These are phyloP conservation scores for Mesochorus sp. DNA, from an alignment of 2,888 invertebrate species.

Conservation along the genomic window DNA sequence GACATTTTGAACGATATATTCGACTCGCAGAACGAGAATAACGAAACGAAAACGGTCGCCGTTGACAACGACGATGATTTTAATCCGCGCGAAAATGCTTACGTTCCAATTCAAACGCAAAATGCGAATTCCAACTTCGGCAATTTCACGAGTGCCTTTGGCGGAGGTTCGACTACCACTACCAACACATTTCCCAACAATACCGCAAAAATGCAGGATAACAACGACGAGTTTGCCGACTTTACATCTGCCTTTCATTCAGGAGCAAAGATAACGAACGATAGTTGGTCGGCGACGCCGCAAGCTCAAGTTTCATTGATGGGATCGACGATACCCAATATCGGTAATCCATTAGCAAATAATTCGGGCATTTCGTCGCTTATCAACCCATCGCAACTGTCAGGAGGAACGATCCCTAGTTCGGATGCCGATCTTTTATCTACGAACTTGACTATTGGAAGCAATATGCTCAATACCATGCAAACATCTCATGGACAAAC, in stretches of 20 bases:
- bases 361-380: constrained; percentile 68
- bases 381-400: constrained; percentile 60
- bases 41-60: constrained; percentile 47
- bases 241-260: constrained; percentile 88
- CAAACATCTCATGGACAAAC: constrained; percentile 68
- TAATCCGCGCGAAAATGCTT: constrained; percentile 84
- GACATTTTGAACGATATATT: constrained; percentile 78
- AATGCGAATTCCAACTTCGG: constrained; percentile 86
- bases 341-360: constrained; percentile 71
- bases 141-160: constrained; percentile 90
- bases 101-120: constrained; percentile 78
- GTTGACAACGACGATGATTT: constrained; percentile 84
- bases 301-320: constrained; percentile 72
- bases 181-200: constrained; percentile 59
- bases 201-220: constrained; percentile 68
- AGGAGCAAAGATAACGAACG: constrained; percentile 71
- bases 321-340: constrained; percentile 69
- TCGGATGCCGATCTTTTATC: constrained; percentile 60
- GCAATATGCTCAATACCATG: constrained; percentile 73
- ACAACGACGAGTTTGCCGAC: constrained; percentile 90
- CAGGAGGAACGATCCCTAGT: constrained; percentile 50
- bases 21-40: constrained; percentile 76
- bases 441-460: constrained; percentile 68
- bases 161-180: constrained; percentile 69
- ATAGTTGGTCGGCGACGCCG: constrained; percentile 63